These are phyloP conservation scores for Drosophila engyochracea DNA, from an alignment of 2,888 invertebrate genomes.

Conservation along the genomic window DNA sequence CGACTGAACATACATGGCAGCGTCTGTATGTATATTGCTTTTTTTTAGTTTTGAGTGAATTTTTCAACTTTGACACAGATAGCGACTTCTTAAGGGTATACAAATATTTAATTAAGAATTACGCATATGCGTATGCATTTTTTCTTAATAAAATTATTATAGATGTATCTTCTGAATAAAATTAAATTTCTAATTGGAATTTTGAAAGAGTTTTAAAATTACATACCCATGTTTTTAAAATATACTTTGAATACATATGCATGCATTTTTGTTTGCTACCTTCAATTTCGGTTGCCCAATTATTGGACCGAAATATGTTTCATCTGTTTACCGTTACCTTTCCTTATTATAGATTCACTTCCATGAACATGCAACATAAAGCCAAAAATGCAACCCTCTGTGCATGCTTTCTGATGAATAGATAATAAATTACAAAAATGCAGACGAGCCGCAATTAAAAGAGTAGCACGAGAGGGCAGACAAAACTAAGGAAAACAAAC, in stretches of 20 bases:
- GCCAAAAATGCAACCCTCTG: slow-evolving; percentile 49
- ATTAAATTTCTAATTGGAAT: not conserved
- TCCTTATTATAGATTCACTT: slow-evolving; percentile 41
- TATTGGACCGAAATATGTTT: slow-evolving; percentile 22
- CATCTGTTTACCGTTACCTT: slow-evolving; percentile 30
- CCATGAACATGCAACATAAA: slow-evolving; percentile 17
- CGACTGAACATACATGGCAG: not conserved
- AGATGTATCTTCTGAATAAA: not conserved
- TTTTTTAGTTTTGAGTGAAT: not conserved
- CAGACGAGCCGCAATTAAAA: slow-evolving; percentile 59
- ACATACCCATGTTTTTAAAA: not conserved
- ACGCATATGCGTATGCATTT: not conserved
- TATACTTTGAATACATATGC: not conserved
- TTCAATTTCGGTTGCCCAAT: slow-evolving; percentile 14
- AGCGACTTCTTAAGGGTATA: not conserved
- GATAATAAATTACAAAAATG: slow-evolving; percentile 64
- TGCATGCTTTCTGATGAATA: slow-evolving; percentile 59
- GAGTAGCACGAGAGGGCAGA: slow-evolving; percentile 7
- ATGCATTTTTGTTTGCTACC: not conserved
- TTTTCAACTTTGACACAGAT: not conserved
- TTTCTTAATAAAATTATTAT: not conserved
- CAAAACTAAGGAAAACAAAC: not conserved
- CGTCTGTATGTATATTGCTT: not conserved
- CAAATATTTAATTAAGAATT: not conserved
- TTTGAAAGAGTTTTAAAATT: not conserved